Base-by-base conservation (phyloP, 2,888 invertebrate genomes). In the Thumatha senex region DNA sequence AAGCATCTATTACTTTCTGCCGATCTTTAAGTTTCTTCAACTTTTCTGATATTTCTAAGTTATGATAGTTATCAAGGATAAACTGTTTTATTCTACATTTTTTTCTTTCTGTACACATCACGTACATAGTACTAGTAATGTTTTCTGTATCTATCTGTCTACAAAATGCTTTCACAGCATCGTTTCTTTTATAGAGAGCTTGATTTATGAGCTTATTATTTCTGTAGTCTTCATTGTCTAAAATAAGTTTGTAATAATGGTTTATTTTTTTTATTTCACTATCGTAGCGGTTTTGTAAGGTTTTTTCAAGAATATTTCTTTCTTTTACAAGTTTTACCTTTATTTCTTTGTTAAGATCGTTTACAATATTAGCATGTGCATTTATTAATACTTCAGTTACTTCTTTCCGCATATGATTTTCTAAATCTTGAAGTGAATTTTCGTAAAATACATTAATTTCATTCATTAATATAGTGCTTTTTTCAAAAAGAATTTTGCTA, bases 71-170 rank as follows among this genome's bases (percentile, higher is more conserved):
- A 59, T 89, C 76, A 49, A 90, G 51, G 5, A 84, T 44, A 51
- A 89, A 79, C 67, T 84, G 75, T 58, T 82, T 83, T 1, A 91
- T 79, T 67, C 65, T 82, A 65, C 90, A 90, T 69, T 86, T 90
- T 70, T 87, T 91, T 66, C 90, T 76, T 62, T 90, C 89, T 7
- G 78, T 71, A 44, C 86, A 83, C 81, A 91, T 81, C 29, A 90
- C 63, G 61, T 90, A 91, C 85, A 91, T 90, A 7, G 84, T 82
- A 48, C 82, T 81, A 5, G 87, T 84, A 30, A 79, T 63, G 54
- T 80, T 84, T 67, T 87, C 82, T 18, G 82, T 72, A 66, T 89
- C 81, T 45, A 82, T 69, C 67, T 83, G 82, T 55, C 61, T 80
- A 40, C 74, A 81, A 68, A 86, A 89, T 24, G 82, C 79, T 63